Evolutionary conservation across 2,797 vertebrate species (phyloP).

Genomic region (Xyrichtys novacula): DNA sequence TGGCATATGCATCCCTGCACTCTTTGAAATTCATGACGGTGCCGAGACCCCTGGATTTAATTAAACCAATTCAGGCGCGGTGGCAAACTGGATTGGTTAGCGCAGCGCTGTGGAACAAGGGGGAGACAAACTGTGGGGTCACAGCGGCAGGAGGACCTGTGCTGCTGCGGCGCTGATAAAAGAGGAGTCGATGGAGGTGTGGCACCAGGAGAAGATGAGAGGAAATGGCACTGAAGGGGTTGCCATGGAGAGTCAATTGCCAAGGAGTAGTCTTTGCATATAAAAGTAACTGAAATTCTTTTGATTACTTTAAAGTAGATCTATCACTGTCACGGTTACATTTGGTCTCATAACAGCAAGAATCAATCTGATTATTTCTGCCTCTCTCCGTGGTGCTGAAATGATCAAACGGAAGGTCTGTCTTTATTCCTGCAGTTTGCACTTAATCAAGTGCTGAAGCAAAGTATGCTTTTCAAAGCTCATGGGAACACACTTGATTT

Average conservation of each 20-base stretch:
- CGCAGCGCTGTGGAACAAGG: slow-evolving; percentile 70
- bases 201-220: slow-evolving; percentile 47
- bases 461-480: neutral
- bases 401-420: neutral
- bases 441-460: neutral
- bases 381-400: slow-evolving; percentile 8
- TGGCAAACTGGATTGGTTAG: slow-evolving; percentile 74
- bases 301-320: neutral
- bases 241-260: slow-evolving; percentile 26
- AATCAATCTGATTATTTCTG: neutral
- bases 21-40: slow-evolving; percentile 80
- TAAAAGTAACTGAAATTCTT: slow-evolving; percentile 5
- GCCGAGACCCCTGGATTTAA: slow-evolving; percentile 81
- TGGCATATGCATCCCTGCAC: slow-evolving; percentile 58
- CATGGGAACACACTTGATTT: neutral
- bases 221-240: slow-evolving; percentile 21
- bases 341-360: neutral
- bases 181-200: slow-evolving; percentile 36
- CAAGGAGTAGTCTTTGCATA: slow-evolving; percentile 24
- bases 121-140: slow-evolving; percentile 63
- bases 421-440: neutral
- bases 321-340: slow-evolving; percentile 2
- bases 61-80: slow-evolving; percentile 78
- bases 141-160: slow-evolving; percentile 60
- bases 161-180: slow-evolving; percentile 64